Percentiles rank a stretch among this genome's conserved stretches.
Conservation (phyloP, 2,797 vertebrate species). For the Cynopterus sphinx region DNA sequence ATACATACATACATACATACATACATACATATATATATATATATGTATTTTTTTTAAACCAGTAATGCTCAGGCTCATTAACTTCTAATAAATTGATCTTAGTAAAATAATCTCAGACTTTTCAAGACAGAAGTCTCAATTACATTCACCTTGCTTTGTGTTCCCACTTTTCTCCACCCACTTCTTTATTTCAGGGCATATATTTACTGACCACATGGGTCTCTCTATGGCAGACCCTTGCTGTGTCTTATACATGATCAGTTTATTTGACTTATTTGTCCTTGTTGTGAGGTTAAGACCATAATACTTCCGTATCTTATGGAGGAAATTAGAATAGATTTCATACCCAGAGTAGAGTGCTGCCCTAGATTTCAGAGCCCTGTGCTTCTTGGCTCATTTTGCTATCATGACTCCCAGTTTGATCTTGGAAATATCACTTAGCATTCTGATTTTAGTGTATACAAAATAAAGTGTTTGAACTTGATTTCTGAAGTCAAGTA, state of each 20-base stretch:
- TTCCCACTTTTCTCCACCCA: background rate
- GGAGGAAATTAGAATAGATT: background rate
- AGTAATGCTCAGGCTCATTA: background rate
- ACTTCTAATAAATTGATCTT: background rate
- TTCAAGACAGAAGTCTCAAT: background rate
- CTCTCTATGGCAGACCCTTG: background rate
- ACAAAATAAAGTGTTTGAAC: background rate
- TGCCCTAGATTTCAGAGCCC: background rate
- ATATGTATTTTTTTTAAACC: no score
- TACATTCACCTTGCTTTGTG: background rate
- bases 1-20: no score
- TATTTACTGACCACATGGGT: background rate
- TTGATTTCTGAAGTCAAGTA: background rate
- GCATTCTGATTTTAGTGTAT: background rate
- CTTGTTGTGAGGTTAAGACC: background rate
- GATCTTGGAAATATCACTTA: background rate
- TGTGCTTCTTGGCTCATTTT: background rate
- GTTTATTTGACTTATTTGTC: background rate
- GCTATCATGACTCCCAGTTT: background rate
- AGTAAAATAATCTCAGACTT: background rate
- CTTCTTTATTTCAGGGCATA: background rate
- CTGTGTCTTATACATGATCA: background rate
- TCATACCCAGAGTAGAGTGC: background rate
- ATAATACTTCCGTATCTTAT: background rate
- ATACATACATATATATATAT: background rate